Evolutionary conservation across 37 sponge, comb jelly and placozoan species (phyloP).

Genomic region (Spongilla lacustris): DNA sequence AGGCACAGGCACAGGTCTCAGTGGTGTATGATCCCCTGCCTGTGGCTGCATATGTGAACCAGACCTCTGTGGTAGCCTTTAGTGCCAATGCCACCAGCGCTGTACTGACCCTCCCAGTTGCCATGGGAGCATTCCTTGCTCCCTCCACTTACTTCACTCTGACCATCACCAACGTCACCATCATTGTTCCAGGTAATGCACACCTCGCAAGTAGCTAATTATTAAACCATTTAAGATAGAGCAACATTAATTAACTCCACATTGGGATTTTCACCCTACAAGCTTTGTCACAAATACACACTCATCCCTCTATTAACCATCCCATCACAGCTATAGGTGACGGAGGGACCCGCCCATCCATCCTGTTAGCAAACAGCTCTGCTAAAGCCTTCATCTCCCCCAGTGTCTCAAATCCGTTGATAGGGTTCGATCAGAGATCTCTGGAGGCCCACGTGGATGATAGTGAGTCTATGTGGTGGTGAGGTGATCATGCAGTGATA

Average conservation of each 20-base stretch:
- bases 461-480: slow-evolving; percentile 19
- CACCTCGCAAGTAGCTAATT: too few relatives aligned
- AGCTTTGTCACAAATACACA: too few relatives aligned
- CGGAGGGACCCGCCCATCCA: too few relatives aligned
- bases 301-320: too few relatives aligned
- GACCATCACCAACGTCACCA: slow-evolving; percentile 40
- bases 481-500: background rate
- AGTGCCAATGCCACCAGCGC: background rate
- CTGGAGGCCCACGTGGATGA: slow-evolving; percentile 56
- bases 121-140: slow-evolving; percentile 43
- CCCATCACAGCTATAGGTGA: too few relatives aligned
- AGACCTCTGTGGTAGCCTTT: background rate
- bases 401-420: slow-evolving; percentile 50
- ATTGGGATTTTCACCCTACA: too few relatives aligned
- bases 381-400: slow-evolving; percentile 12
- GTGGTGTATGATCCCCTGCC: background rate
- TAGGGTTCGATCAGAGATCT: slow-evolving; percentile 52
- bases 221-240: too few relatives aligned
- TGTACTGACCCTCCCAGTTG: slow-evolving; percentile 34
- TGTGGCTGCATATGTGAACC: slow-evolving; percentile 8
- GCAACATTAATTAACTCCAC: too few relatives aligned
- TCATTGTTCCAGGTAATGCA: background rate
- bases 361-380: background rate
- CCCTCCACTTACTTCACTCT: slow-evolving; percentile 44
- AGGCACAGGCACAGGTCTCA: background rate